Conservation (phyloP, 2,797 vertebrate species). For the Chaetophractus vellerosus region DNA sequence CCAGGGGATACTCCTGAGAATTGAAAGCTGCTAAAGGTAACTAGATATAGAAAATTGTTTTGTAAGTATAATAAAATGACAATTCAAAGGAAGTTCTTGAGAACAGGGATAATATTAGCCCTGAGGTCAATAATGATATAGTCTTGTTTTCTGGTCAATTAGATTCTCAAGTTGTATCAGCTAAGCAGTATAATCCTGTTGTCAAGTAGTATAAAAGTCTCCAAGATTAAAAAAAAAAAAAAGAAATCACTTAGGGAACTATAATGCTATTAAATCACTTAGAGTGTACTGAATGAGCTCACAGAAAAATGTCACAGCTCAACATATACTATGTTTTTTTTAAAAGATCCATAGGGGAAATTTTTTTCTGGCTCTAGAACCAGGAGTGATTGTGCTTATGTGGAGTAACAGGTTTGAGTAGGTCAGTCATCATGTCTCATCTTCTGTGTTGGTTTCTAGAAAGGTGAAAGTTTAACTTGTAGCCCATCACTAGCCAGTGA, state of each 20-base stretch:
- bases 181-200: background rate
- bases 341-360: background rate
- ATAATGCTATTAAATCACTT: background rate
- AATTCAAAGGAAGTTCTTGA: background rate
- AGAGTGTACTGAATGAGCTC: background rate
- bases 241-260: background rate
- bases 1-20: background rate
- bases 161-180: background rate
- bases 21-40: background rate
- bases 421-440: background rate
- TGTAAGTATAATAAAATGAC: background rate
- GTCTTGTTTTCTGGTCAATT: background rate
- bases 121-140: background rate
- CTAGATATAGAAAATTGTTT: background rate
- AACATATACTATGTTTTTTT: background rate
- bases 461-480: background rate
- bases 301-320: background rate
- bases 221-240: background rate
- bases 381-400: background rate
- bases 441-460: background rate
- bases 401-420: background rate
- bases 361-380: background rate
- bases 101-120: background rate
- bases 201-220: background rate
- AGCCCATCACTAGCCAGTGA: background rate